A percentile compares a stretch with the other conserved stretches of the same genome.
Conservation (phyloP, 2,888 invertebrate genomes). For the Cantharis flavilabris region DNA sequence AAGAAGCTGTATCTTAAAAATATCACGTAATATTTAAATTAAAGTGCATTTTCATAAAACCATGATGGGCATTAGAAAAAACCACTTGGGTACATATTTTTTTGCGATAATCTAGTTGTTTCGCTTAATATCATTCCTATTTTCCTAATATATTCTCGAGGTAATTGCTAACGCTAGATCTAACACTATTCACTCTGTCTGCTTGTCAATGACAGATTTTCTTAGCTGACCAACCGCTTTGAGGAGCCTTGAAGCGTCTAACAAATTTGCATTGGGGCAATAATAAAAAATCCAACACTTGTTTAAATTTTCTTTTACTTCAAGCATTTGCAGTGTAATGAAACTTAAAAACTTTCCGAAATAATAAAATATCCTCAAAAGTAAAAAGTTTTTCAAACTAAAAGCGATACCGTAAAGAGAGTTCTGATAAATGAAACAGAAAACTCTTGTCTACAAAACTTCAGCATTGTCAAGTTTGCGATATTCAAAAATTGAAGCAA, state of each 20-base stretch:
- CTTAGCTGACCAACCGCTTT: neutral
- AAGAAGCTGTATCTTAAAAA: too few species aligned
- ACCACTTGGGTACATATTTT: too few species aligned
- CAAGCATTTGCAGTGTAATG: neutral
- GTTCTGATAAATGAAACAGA: neutral
- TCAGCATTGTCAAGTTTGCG: neutral
- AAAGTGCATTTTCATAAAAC: too few species aligned
- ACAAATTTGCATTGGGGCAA: too few species aligned
- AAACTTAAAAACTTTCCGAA: neutral
- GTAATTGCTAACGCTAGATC: neutral
- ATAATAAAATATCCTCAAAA: neutral
- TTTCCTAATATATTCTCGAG: neutral
- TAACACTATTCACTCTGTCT: neutral
- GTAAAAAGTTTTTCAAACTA: neutral
- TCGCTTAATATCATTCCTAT: neutral
- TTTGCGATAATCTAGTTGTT: neutral
- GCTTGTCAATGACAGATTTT: neutral
- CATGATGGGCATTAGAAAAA: too few species aligned
- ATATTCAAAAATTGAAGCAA: neutral
- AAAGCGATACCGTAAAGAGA: neutral
- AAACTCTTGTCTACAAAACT: neutral
- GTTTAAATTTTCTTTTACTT: neutral
- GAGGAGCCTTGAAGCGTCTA: too few species aligned
- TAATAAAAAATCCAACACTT: too few species aligned
- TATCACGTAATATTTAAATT: too few species aligned